Conservation (phyloP, 2,797 vertebrate genomes). For the Lepidocolaptes lacrymiger region DNA sequence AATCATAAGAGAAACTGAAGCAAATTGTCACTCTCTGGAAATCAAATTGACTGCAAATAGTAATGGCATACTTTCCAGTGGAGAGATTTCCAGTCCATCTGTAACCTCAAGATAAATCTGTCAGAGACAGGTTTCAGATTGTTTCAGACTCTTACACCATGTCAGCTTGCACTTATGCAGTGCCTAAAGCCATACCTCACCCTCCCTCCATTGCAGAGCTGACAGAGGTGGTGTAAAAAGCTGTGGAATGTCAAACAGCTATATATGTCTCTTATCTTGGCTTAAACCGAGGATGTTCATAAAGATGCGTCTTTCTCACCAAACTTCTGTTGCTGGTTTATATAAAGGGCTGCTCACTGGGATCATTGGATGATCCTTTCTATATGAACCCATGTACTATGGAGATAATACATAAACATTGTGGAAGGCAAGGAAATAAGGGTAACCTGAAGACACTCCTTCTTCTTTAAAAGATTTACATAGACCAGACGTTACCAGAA, state of each 20-base stretch:
- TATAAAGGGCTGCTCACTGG: neutral
- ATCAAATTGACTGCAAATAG: constrained; percentile 13
- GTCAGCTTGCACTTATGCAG: neutral
- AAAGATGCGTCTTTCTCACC: neutral
- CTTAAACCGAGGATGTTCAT: neutral
- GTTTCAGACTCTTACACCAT: neutral
- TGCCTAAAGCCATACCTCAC: constrained; percentile 7
- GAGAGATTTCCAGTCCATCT: constrained; percentile 45
- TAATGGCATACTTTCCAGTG: constrained; percentile 21
- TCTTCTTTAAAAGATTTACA: neutral
- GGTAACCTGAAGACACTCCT: neutral
- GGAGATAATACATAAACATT: neutral
- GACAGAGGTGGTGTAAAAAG: constrained; percentile 31
- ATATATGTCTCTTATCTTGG: neutral
- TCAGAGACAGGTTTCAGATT: constrained; percentile 34
- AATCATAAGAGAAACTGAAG: neutral
- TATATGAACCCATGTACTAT: neutral
- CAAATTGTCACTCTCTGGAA: neutral
- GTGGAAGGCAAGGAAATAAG: neutral
- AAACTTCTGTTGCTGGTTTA: neutral
- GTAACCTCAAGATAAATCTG: constrained; percentile 45
- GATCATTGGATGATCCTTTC: neutral
- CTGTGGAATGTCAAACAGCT: neutral
- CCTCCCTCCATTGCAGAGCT: constrained; percentile 7
- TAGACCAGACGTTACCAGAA: neutral